These are phyloP conservation scores for Calephelis perditalis DNA, from an alignment of 2,888 invertebrate species.

Conservation along the genomic window DNA sequence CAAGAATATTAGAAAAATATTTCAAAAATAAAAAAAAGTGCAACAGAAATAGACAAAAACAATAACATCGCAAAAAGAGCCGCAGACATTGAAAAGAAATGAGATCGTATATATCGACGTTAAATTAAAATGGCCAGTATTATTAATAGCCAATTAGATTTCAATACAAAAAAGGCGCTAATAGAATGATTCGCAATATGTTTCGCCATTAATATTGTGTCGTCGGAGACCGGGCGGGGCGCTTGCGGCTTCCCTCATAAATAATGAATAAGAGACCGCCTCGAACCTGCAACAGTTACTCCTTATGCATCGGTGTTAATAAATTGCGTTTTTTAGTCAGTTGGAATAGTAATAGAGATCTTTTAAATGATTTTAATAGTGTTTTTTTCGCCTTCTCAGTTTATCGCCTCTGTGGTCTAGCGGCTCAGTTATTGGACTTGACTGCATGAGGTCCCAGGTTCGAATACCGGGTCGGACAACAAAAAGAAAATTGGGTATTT, in stretches of 20 bases:
- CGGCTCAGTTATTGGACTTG: too few species aligned
- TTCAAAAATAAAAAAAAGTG: too few species aligned
- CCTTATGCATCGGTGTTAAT: slow-evolving; percentile 17
- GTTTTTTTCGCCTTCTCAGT: slow-evolving; percentile 17
- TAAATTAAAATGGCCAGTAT: too few species aligned
- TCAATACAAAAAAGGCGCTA: slow-evolving; percentile 1
- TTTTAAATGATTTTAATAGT: slow-evolving; percentile 22
- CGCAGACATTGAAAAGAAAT: too few species aligned
- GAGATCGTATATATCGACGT: too few species aligned
- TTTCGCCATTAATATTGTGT: not conserved
- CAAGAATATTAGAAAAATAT: too few species aligned
- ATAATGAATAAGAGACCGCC: slow-evolving; percentile 47
- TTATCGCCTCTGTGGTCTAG: too few species aligned
- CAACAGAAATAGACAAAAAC: too few species aligned
- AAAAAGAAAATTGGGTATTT: too few species aligned
- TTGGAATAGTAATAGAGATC: slow-evolving; percentile 22
- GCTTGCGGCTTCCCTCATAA: slow-evolving; percentile 44
- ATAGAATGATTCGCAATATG: slow-evolving; percentile 1
- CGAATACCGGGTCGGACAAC: too few species aligned
- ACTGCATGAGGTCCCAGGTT: too few species aligned
- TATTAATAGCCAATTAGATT: slow-evolving; percentile 1
- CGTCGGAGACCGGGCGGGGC: not conserved
- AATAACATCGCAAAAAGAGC: too few species aligned
- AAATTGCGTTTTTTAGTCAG: slow-evolving; percentile 21
- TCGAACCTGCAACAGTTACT: slow-evolving; percentile 48